Conservation (phyloP, 2,888 invertebrate species). For the Pheosia tremula region DNA sequence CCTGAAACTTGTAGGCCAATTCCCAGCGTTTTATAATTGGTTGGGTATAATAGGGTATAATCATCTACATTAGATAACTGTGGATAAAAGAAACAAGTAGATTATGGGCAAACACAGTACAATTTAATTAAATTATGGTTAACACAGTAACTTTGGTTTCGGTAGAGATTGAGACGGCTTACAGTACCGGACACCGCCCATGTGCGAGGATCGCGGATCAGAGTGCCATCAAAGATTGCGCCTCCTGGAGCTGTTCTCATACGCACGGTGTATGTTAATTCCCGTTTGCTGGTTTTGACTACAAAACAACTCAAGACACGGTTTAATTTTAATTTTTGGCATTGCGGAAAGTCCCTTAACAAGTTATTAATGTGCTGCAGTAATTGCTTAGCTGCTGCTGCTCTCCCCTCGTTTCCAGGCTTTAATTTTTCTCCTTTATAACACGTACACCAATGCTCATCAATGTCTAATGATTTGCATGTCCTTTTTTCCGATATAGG, state of each 20-base stretch:
- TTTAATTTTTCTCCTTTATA: slow-evolving; percentile 83
- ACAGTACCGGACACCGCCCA: slow-evolving; percentile 87
- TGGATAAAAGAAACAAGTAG: no score
- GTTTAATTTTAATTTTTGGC: slow-evolving; percentile 84
- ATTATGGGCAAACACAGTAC: slow-evolving; percentile 87
- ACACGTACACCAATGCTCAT: slow-evolving; percentile 94
- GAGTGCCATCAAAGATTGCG: slow-evolving; percentile 90
- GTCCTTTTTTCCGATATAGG: slow-evolving; percentile 87
- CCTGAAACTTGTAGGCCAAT: no score
- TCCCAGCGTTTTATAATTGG: no score
- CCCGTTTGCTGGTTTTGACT: slow-evolving; percentile 77
- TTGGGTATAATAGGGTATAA: no score
- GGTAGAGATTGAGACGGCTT: slow-evolving; percentile 89
- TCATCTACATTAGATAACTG: no score
- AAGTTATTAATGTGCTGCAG: slow-evolving; percentile 86
- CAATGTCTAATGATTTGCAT: slow-evolving; percentile 89
- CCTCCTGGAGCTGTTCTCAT: slow-evolving; percentile 86
- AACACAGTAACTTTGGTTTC: slow-evolving; percentile 89
- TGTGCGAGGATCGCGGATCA: slow-evolving; percentile 56
- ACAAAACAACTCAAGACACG: slow-evolving; percentile 58
- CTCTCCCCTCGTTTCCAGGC: slow-evolving; percentile 75
- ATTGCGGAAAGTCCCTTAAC: slow-evolving; percentile 84
- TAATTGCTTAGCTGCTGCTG: slow-evolving; percentile 83
- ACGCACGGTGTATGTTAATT: slow-evolving; percentile 84
- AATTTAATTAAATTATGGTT: slow-evolving; percentile 87